Base-by-base conservation (phyloP, 2,113 vertebrate species). In the Balaeniceps rex region DNA sequence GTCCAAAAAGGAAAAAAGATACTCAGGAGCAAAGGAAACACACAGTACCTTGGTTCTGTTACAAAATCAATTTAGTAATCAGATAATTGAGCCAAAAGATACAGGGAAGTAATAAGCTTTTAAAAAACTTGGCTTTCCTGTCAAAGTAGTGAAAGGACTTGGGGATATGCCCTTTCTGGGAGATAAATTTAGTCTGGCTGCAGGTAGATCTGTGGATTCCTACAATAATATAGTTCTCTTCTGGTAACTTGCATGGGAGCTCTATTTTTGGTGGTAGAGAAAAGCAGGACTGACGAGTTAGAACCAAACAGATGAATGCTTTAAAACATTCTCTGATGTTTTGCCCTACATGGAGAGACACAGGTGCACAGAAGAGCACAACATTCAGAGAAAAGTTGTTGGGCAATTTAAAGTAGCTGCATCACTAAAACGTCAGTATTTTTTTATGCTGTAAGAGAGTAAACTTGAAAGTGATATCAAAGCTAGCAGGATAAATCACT, bases 41-140 rank as follows among this genome's bases (percentile, higher is more conserved):
- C 52, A 29, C 38, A 51, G 31, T 93, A 71, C 90, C 23, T 83
- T 91, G 90, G 18, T 85, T 93, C 51, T 68, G 9, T 87, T 97
- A 85, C 78, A 95, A 82, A 93, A 94, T 91, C 92, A 68, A 90
- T 96, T 79, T 82, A 79, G 38, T 54, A 93, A 96, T 96, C 69
- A 90, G 15, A 26, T 87, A 96, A 96, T 63, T 93, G 87, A 87
- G 51, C 51, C 55, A 91, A 82, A 93, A 83, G 19, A 54, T 55
- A 68, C 13, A 75, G n/a, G 22, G 13, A 78, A 91, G 19, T 58
- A 87, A 82, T 70, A 60, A 87, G 34, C 69, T 90, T 84, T 81
- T 42, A 10, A 78, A 89, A 94, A 91, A 14, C 29, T 85, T 94
- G 82, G 26, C 57, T 91, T 79, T 82, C 19, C 17, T 75, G 23